A percentile compares a stretch with the other conserved stretches of the same genome.
Evolutionary conservation across 2,888 invertebrate species (phyloP).

Genomic region (Sepioteuthis lessoniana): DNA sequence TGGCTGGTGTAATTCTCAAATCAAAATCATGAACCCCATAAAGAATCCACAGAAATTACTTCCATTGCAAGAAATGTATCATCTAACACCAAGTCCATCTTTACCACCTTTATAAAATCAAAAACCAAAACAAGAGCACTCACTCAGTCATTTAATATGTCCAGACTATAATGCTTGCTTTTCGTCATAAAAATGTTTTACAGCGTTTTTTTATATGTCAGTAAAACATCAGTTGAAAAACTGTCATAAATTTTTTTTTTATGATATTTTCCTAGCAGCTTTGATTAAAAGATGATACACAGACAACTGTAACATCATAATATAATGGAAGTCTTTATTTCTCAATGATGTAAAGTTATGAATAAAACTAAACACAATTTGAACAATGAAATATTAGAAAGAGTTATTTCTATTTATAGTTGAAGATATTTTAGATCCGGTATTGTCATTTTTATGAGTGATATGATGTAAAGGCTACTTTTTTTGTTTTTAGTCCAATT

Average conservation of each 20-base stretch:
- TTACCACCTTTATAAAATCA: not conserved
- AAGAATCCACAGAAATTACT: not conserved
- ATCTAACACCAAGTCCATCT: not conserved
- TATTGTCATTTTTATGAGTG: too few species aligned
- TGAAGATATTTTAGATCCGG: too few species aligned
- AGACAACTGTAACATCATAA: not conserved
- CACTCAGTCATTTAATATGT: not conserved
- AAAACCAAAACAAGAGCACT: not conserved
- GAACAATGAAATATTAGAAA: not conserved
- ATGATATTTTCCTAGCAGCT: not conserved
- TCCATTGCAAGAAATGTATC: not conserved
- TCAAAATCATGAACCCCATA: not conserved
- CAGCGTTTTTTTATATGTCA: not conserved
- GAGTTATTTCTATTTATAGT: too few species aligned
- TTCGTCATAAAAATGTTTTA: not conserved
- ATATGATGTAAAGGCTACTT: too few species aligned
- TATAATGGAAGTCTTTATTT: not conserved
- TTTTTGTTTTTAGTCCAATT: too few species aligned
- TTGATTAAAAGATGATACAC: not conserved
- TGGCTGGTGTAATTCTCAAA: too few species aligned
- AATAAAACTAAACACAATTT: not conserved
- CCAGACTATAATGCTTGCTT: not conserved
- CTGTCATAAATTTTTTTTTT: not conserved
- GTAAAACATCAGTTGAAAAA: not conserved
- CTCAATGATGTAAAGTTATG: not conserved